Percentiles rank a stretch among this genome's conserved stretches.
Evolutionary conservation across 2,797 vertebrate genomes (phyloP).

Genomic region (Ctenochaetus hawaiiensis): DNA sequence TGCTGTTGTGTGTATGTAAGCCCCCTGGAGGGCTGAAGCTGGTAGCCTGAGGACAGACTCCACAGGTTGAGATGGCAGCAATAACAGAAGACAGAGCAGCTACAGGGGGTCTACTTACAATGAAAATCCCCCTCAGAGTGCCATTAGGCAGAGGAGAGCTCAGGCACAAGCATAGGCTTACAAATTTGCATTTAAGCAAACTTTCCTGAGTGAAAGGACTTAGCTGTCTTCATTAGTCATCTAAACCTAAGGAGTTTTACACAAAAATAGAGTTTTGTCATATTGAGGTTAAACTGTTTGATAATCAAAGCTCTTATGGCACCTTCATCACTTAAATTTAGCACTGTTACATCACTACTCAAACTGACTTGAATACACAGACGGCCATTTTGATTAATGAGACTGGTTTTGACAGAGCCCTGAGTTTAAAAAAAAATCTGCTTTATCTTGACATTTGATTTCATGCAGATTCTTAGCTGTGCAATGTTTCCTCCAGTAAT

Average conservation of each 20-base stretch:
- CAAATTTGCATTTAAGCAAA: slow-evolving; percentile 21
- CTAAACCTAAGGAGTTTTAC: neutral
- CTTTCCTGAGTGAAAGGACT: slow-evolving; percentile 4
- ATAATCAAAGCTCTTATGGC: neutral
- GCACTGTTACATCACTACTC: slow-evolving; percentile 62
- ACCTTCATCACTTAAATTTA: slow-evolving; percentile 44
- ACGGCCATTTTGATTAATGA: slow-evolving; percentile 81
- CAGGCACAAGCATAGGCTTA: neutral
- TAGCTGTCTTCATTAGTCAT: neutral
- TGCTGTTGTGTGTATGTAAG: slow-evolving; percentile 18
- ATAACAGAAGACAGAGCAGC: slow-evolving; percentile 52
- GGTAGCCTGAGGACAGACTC: slow-evolving; percentile 63
- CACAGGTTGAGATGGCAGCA: slow-evolving; percentile 72
- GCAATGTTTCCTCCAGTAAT: neutral
- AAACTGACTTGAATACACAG: slow-evolving; percentile 52
- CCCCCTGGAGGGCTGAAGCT: slow-evolving; percentile 50
- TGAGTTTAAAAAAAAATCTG: neutral
- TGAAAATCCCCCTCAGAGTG: slow-evolving; percentile 28
- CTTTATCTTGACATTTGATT: slow-evolving; percentile 14
- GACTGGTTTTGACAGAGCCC: slow-evolving; percentile 51
- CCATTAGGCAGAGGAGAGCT: slow-evolving; percentile 38
- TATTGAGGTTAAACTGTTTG: neutral
- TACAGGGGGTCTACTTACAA: slow-evolving; percentile 59
- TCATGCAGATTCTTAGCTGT: neutral
- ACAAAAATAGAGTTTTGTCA: neutral